Evolutionary conservation across 2,888 invertebrate species (phyloP), one percentile per base, ranked within the genome.

Genomic region (Zhuqinia jingwanae): DNA sequence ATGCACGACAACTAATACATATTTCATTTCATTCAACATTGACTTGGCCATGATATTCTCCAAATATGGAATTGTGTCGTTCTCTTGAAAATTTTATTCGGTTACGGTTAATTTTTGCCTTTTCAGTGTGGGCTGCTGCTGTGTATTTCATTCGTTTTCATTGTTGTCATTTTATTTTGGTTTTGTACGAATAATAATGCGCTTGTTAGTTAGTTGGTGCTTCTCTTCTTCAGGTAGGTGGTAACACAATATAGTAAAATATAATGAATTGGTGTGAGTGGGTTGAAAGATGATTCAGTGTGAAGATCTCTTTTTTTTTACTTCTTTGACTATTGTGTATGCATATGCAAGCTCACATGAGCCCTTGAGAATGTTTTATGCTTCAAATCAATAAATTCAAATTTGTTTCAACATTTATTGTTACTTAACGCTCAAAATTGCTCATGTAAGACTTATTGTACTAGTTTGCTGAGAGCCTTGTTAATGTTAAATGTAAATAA

Each of bases 31-130:
- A 20, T 65, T 25, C 42, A 77, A 17, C 53, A 60, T 53, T 78
- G 85, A 78, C 27, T 65, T 85, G 85, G 63, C 85, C 85, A 79
- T 85, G 85, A 80, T 73, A 17, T 73, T 79, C 60, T 65, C 85
- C 85, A 73, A 75, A 80, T 58, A 85, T 75, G 80, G 85, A 75
- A 85, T 73, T 77, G 78, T 58, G 68, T 78, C 78, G 70, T 79
- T 70, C 53, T 78, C 70, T 85, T 80, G 63, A 53, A 63, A 65
- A 85, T 85, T 85, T 75, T 85, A 60, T 65, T 85, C 85, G 79
- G 85, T 80, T 85, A 80, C 75, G 85, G 79, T 75, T 80, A 36
- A 80, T 80, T 77, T 78, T 70, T 56, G 42, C 27, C 22, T 47
- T 50, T 27, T 20, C 22, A 25, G 60, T 42, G 77, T 70, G 50